A percentile compares a stretch with the other conserved stretches of the same genome.
Evolutionary conservation across 2,888 invertebrate species (phyloP).

Genomic region (Drosophila hamatofila): DNA sequence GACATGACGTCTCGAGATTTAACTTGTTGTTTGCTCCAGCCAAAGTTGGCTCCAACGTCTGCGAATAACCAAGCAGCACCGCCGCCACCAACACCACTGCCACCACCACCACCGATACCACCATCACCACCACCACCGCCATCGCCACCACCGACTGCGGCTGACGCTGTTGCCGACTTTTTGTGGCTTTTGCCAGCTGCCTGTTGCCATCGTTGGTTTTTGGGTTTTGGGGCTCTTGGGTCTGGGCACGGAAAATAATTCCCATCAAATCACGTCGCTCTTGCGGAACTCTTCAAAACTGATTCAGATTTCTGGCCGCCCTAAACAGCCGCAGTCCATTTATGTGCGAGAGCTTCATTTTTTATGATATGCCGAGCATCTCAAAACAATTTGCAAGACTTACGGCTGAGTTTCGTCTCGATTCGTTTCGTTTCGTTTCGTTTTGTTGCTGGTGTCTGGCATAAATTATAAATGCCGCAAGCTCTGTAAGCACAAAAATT

Average conservation of each 20-base stretch:
- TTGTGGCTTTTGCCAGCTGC: slow-evolving; percentile 46
- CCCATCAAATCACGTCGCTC: slow-evolving; percentile 74
- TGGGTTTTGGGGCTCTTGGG: slow-evolving; percentile 11
- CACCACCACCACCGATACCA: neutral
- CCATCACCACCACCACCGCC: neutral
- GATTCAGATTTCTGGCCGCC: slow-evolving; percentile 62
- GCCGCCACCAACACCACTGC: no score
- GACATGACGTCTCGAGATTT: slow-evolving; percentile 73
- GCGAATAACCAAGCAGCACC: slow-evolving; percentile 16
- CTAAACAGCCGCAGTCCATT: slow-evolving; percentile 37
- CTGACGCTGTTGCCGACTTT: slow-evolving; percentile 39
- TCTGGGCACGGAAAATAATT: slow-evolving; percentile 65
- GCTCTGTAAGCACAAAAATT: slow-evolving; percentile 52
- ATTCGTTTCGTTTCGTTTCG: slow-evolving; percentile 10
- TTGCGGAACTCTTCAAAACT: slow-evolving; percentile 77
- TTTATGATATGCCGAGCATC: slow-evolving; percentile 68
- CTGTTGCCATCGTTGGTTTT: slow-evolving; percentile 35
- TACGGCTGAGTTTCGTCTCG: slow-evolving; percentile 44
- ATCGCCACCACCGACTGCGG: neutral
- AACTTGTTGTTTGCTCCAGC: slow-evolving; percentile 65
- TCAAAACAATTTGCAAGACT: slow-evolving; percentile 77
- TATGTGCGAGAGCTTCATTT: slow-evolving; percentile 38
- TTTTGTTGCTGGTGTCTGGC: slow-evolving; percentile 67
- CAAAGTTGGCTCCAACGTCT: slow-evolving; percentile 34
- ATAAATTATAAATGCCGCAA: slow-evolving; percentile 75